Evolutionary conservation across 1,140 invertebrate species (phyloP), one percentile per base, ranked within the genome.

Genomic region (Nixonia krombeini): DNA sequence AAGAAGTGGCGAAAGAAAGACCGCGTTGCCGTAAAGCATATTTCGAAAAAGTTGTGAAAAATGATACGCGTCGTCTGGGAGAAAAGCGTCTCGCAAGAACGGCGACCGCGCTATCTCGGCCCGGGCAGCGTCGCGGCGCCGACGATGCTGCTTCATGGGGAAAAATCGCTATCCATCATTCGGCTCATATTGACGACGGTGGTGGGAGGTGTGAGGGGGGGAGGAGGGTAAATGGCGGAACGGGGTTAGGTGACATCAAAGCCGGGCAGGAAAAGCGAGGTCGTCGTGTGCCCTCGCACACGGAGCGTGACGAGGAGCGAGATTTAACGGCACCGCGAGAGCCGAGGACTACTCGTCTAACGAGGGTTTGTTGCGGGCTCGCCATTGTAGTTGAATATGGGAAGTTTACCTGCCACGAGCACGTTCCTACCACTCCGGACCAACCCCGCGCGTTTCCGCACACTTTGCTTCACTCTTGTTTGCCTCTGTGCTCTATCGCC

Each of bases 361-460:
- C 58, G 40, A 58, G 46, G 57, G 57, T 62, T 68, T 68, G 65
- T 62, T 68, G 53, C 46, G 57, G 44, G 46, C 35, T 38, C 38
- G 7, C 16, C 35, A 56, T 10, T 25, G 44, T 44, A 46, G 53
- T 45, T 62, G 52, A 40, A 18, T 35, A 35, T 35, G 47, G 23
- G 51, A 62, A 53, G 47, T 61, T 67, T 31, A 52, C 40, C 46
- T 56, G 45, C 38, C 17, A 56, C 15, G 46, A 58, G 40, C 57
- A 57, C 57, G 57, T 68, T 68, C 62, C 65, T 53, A 62, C 50
- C 57, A 57, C 63, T 63, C 13, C 38, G 16, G 38, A 9, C 53
- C 52, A 62, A 57, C 41, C 57, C 41, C 53, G 59, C 62, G 57
- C 62, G 63, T 49, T 62, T 63, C 57, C 52, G 28, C 47, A 26